Evolutionary conservation across 2,888 invertebrate genomes (phyloP), one percentile per base, ranked within the genome.

Genomic region (Eupeodes latifasciatus): DNA sequence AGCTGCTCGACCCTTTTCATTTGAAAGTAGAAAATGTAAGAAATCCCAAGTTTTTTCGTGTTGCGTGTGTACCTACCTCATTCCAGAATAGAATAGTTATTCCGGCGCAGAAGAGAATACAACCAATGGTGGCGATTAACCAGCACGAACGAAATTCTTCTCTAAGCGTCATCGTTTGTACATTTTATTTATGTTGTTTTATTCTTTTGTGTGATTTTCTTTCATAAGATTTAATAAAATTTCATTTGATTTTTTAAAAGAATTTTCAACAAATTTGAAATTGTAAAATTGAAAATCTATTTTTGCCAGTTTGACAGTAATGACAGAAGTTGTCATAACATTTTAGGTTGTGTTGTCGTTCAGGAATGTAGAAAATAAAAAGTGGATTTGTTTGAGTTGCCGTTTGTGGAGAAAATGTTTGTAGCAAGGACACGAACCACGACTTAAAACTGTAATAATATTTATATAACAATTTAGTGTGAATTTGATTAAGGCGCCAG

Each of bases 21-120:
- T 1, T 27, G 27, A 47, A 40, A 34, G 47, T 11, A 36, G 51
- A 11, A 36, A 59, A n/a, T n/a, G 7, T 14, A 34, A 9, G 7
- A 14, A 6, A 12, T 16, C 19, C 2, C 47, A 34, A 27, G 27
- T 2, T 1, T 27, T 27, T 27, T 27, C 2, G 2, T 27, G 27
- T 90, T 94, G 40, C 40, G 9, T 94, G 40, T 9, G 9, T 40
- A 40, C 40, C 5, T 40, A 97, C 97, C 95, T 98, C 98, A 92
- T 98, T 97, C 97, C 97, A 98, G 91, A 97, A 95, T 71, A 98
- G 94, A 34, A 98, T 94, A 91, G 95, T 96, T 90, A 95, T 95
- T 49, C 97, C 97, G 53, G 95, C 95, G 44, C 94, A 92, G 92
- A 96, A 96, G 62, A 97, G 93, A 75, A 95, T 91, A 53, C 95